Percentiles rank a stretch among this genome's conserved stretches.
Evolutionary conservation across 2,888 invertebrate genomes (phyloP).

Genomic region (Acleris literana): DNA sequence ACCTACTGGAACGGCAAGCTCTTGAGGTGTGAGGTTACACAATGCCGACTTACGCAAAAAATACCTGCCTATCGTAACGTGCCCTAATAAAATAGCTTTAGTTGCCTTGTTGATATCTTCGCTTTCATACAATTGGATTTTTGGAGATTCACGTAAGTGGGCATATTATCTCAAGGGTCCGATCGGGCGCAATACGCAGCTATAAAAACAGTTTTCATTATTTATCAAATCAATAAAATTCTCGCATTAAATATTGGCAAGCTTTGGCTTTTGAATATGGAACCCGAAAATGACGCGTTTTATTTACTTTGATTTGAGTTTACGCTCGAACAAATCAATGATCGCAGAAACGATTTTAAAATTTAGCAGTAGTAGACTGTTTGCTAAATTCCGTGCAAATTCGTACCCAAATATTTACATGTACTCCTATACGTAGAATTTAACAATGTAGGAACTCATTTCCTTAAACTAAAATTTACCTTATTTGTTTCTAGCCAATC

Average conservation of each 20-base stretch:
- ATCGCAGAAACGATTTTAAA: too few species aligned
- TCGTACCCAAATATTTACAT: too few species aligned
- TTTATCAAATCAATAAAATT: background rate
- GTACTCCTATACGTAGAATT: too few species aligned
- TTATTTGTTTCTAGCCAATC: background rate
- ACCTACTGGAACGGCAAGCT: slow-evolving; percentile 61
- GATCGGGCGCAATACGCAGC: slow-evolving; percentile 5
- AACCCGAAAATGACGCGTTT: too few species aligned
- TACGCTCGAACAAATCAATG: too few species aligned
- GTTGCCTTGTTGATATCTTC: slow-evolving; percentile 17
- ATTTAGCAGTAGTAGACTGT: too few species aligned
- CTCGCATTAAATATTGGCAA: too few species aligned
- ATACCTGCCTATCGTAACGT: slow-evolving; percentile 48
- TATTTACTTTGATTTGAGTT: too few species aligned
- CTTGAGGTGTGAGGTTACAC: slow-evolving; percentile 66
- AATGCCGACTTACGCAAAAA: slow-evolving; percentile 59
- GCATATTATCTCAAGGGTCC: slow-evolving; percentile 32
- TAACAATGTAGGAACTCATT: too few species aligned
- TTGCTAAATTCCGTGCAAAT: too few species aligned
- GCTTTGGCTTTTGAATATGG: too few species aligned
- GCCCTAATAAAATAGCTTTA: slow-evolving; percentile 58
- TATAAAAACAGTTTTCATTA: slow-evolving; percentile 25
- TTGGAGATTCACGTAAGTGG: slow-evolving; percentile 25
- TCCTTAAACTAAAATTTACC: background rate
- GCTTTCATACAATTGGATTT: slow-evolving; percentile 24